phyloP scores from a whole-genome alignment of 2,797 vertebrate genomes.

The Carapus acus region DNA sequence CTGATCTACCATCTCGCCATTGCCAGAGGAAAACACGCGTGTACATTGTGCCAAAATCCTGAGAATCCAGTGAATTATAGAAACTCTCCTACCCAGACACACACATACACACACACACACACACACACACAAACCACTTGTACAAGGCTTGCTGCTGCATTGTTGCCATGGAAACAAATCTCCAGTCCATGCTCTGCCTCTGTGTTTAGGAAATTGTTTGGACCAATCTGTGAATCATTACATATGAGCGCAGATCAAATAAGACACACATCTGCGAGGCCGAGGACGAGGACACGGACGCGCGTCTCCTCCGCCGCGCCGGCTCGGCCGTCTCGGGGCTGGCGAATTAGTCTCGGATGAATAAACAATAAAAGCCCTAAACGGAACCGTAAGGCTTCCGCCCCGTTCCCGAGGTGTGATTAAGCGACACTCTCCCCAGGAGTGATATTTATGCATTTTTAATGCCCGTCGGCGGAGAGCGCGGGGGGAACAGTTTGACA shows the following conservation, averaged over 20 bases:
- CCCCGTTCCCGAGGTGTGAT: slow-evolving; percentile 27
- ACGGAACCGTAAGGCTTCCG: slow-evolving; percentile 13
- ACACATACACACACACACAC: slow-evolving; percentile 4
- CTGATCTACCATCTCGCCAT: too few relatives aligned
- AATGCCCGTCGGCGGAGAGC: slow-evolving; percentile 8
- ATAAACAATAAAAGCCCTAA: slow-evolving; percentile 2
- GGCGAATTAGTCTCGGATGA: too few relatives aligned
- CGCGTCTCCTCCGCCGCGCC: neutral
- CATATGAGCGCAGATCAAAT: slow-evolving; percentile 13
- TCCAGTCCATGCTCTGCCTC: slow-evolving; percentile 44
- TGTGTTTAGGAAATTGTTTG: slow-evolving; percentile 50
- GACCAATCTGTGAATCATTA: slow-evolving; percentile 26
- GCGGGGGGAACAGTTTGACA: slow-evolving; percentile 5
- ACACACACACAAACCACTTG: slow-evolving; percentile 30
- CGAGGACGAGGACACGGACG: too few relatives aligned
- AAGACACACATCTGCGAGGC: too few relatives aligned
- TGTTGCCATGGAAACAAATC: slow-evolving; percentile 73
- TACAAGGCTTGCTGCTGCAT: slow-evolving; percentile 55
- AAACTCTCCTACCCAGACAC: neutral
- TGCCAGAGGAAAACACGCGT: too few relatives aligned
- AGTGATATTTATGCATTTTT: slow-evolving; percentile 15
- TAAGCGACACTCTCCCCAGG: slow-evolving; percentile 18
- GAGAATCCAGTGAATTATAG: neutral
- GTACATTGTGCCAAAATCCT: too few relatives aligned
- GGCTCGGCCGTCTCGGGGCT: too few relatives aligned